Base-by-base conservation (phyloP, 2,888 invertebrate species). In the Marasmarcha lunaedactyla region DNA sequence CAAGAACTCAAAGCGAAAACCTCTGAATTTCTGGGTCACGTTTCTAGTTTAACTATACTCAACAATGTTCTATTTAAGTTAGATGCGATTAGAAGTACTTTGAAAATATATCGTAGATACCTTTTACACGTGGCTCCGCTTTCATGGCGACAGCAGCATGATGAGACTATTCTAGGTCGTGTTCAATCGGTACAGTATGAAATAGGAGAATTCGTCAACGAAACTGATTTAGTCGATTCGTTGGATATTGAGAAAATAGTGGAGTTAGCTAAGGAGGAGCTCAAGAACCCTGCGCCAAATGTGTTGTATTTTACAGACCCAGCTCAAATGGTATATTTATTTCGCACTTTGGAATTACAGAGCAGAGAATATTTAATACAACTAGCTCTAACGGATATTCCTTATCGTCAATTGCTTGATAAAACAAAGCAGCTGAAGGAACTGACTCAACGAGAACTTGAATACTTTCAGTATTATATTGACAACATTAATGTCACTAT, bases 381-480 rank as follows among this genome's bases (percentile, higher is more conserved):
- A 43, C 60, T 76, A 20, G 59, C 81, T 1, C 77, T 71, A 53
- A 79, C 74, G 2, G 71, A 66, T 47, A 63, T 46, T 9, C 77
- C 78, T 6, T 68, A 55, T 46, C 59, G 66, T 35, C 42, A 63
- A 37, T 53, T 83, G 44, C 59, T 59, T 46, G 67, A 72, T 14
- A 65, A 69, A 14, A 73, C 71, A 2, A 72, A 63, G 42, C 69
- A 71, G 48, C 54, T 83, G 13, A 71, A 72, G 46, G 50, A 51
- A 39, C 59, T 53, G 5, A 72, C 78, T 3, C 66, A 59, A 50
- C 63, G 68, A 42, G 81, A 83, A 47, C 50, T 70, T 4, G 81
- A 79, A 49, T 76, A 79, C 45, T 79, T 79, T 50, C 71, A 81
- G 48, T 81, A 66, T 50, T 79, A 79, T 39, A 81, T 81, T 38